A percentile compares a stretch with the other conserved stretches of the same genome.
phyloP scores from a whole-genome alignment of 2,113 vertebrate genomes.

The Takifugu flavidus region DNA sequence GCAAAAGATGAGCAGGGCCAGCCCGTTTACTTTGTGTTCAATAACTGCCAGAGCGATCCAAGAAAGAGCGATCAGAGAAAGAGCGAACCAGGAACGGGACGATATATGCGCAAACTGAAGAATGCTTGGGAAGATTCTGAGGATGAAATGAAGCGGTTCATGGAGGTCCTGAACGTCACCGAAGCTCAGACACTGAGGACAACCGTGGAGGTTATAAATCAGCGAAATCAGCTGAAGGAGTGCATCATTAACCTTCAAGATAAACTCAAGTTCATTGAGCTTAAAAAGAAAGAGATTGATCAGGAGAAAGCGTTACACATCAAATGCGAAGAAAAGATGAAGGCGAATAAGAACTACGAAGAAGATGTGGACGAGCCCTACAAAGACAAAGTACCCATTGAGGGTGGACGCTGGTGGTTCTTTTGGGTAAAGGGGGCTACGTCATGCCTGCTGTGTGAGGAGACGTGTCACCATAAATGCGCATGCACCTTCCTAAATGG shows the following conservation, averaged over 20 bases:
- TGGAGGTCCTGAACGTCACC: no score
- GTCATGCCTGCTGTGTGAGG: constrained; percentile 11
- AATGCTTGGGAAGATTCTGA: no score
- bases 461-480: constrained; percentile 14
- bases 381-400: neutral
- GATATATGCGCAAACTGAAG: no score
- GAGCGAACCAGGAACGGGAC: no score
- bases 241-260: neutral
- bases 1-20: no score
- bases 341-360: neutral
- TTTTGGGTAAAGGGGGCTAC: neutral
- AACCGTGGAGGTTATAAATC: neutral
- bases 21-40: no score
- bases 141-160: no score
- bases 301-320: neutral
- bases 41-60: no score
- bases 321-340: constrained; percentile 1
- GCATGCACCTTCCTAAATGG: neutral
- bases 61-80: no score
- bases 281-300: neutral
- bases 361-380: neutral
- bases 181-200: no score
- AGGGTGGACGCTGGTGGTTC: neutral
- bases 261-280: neutral
- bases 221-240: neutral